Percentiles rank a stretch among this genome's conserved stretches.
Evolutionary conservation across 2,888 invertebrate genomes (phyloP).

Genomic region (Trissolcus japonicus): DNA sequence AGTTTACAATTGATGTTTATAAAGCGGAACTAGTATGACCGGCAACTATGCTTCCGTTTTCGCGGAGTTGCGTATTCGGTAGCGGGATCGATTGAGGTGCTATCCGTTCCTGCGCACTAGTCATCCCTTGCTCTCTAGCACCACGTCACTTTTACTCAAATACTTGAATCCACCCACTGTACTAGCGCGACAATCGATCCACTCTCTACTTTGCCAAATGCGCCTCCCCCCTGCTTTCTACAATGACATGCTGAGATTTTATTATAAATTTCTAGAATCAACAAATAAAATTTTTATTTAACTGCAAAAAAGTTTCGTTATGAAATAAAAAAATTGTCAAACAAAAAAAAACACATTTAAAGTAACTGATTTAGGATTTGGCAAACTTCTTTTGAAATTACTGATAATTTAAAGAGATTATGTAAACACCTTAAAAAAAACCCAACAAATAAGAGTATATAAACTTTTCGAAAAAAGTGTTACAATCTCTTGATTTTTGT

Average conservation of each 20-base stretch:
- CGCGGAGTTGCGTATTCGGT: constrained; percentile 50
- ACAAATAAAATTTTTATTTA: not conserved
- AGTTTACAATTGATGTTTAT: constrained; percentile 37
- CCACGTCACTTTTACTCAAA: constrained; percentile 59
- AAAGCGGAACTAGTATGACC: constrained; percentile 49
- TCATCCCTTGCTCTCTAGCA: constrained; percentile 48
- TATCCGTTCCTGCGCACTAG: constrained; percentile 67
- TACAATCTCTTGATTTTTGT: too few species aligned
- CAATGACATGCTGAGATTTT: constrained; percentile 48
- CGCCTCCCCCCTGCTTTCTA: constrained; percentile 30
- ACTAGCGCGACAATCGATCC: constrained; percentile 45
- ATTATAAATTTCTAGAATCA: not conserved
- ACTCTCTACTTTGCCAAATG: constrained; percentile 39
- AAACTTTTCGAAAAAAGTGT: too few species aligned
- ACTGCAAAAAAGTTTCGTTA: not conserved
- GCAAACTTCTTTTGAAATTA: too few species aligned
- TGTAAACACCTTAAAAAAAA: too few species aligned
- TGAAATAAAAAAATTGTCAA: not conserved
- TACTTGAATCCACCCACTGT: constrained; percentile 46
- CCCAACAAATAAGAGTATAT: too few species aligned
- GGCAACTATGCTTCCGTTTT: constrained; percentile 34
- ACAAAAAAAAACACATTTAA: too few species aligned
- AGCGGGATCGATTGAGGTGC: constrained; percentile 70
- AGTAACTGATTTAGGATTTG: too few species aligned
- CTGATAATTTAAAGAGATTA: too few species aligned